phyloP scores from a whole-genome alignment of 1,140 invertebrate genomes.

The Conus betulinus region DNA sequence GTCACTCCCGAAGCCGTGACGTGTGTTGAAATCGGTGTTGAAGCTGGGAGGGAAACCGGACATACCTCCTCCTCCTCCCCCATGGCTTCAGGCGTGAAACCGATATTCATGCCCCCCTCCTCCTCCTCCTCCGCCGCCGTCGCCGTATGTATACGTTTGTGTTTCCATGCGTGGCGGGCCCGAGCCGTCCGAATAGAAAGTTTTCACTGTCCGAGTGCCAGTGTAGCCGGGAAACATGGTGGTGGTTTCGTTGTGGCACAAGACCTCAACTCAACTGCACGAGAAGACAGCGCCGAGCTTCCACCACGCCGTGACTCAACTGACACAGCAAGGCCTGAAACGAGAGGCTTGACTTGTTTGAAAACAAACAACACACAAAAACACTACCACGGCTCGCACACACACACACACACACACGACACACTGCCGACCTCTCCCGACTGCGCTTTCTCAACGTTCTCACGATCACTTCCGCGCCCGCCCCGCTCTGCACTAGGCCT shows the following conservation, averaged over 20 bases:
- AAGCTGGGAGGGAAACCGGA: background rate
- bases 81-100: conserved; percentile 15
- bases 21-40: background rate
- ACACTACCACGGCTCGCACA: too few species aligned
- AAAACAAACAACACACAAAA: too few species aligned
- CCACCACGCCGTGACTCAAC: too few species aligned
- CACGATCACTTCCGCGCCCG: too few species aligned
- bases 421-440: too few species aligned
- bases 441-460: too few species aligned
- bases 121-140: conserved; percentile 9
- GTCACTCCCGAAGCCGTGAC: background rate
- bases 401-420: too few species aligned
- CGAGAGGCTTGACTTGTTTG: too few species aligned
- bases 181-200: conserved; percentile 54
- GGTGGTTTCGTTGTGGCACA: background rate
- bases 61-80: background rate
- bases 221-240: background rate
- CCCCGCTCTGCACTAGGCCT: too few species aligned
- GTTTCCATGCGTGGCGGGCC: conserved; percentile 55
- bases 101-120: conserved; percentile 16
- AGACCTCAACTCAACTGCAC: too few species aligned
- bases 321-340: too few species aligned
- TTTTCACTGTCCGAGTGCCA: conserved; percentile 51
- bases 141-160: conserved; percentile 56
- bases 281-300: too few species aligned